Conservation (phyloP, 1,140 invertebrate species). For the Aphis gossypii region DNA sequence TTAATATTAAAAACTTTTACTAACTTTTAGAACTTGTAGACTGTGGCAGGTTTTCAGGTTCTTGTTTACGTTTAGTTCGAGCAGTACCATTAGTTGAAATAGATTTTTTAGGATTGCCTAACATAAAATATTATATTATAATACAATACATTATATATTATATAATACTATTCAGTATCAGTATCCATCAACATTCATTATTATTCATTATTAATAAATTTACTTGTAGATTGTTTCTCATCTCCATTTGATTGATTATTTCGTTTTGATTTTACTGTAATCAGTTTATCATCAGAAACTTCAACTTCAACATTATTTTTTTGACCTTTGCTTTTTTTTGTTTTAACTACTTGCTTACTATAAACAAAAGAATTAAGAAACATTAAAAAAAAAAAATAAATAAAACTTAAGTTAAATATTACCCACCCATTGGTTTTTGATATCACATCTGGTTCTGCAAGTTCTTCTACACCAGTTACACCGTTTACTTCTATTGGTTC, state of each 20-base stretch:
- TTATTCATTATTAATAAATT: not conserved
- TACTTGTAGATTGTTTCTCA: not conserved
- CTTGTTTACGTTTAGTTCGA: slow-evolving; percentile 35
- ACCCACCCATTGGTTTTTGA: not conserved
- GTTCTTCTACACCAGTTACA: not conserved
- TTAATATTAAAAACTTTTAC: not conserved
- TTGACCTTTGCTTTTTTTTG: not conserved
- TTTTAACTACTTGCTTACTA: not conserved
- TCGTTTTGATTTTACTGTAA: not conserved
- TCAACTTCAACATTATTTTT: not conserved
- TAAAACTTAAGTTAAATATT: not conserved
- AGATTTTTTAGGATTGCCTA: not conserved
- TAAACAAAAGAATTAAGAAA: not conserved
- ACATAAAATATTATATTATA: not conserved
- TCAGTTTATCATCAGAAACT: not conserved
- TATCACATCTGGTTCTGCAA: not conserved
- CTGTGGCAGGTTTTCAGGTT: not conserved
- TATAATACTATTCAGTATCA: not conserved
- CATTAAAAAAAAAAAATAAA: too few species aligned
- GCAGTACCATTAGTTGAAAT: not conserved
- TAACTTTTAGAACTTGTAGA: slow-evolving; percentile 28
- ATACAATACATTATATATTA: too few species aligned
- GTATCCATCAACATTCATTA: not conserved
- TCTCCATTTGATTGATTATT: slow-evolving; percentile 1
- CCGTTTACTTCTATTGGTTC: not conserved